Percentiles rank a stretch among this genome's conserved stretches.
phyloP scores from a whole-genome alignment of 2,797 vertebrate species.

The Cryptoblepharus egeriae region DNA sequence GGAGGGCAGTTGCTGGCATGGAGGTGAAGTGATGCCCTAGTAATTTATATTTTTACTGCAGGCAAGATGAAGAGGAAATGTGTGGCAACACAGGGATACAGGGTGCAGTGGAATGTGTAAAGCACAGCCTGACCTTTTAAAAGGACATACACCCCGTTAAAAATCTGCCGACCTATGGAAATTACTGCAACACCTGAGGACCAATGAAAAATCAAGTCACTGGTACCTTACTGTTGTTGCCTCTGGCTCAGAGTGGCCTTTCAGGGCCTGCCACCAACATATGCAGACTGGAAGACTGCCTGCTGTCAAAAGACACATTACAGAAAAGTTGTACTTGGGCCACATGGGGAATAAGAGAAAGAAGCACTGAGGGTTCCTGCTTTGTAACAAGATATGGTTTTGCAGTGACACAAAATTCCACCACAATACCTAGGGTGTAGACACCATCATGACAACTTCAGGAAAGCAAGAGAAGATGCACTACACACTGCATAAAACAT shows the following conservation, averaged over 20 bases:
- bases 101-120: constrained; percentile 60
- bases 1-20: background rate
- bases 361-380: background rate
- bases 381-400: background rate
- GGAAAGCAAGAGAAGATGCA: background rate
- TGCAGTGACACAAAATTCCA: too few relatives aligned
- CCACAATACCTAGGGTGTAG: background rate
- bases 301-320: background rate
- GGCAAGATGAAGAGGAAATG: constrained; percentile 27
- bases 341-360: background rate
- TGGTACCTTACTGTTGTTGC: constrained; percentile 40
- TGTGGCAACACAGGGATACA: constrained; percentile 21
- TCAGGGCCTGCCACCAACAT: constrained; percentile 38
- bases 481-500: too few relatives aligned
- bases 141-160: constrained; percentile 58
- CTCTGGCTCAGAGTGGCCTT: constrained; percentile 57
- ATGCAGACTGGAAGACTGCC: background rate
- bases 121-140: constrained; percentile 62
- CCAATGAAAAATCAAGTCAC: constrained; percentile 42
- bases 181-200: constrained; percentile 43
- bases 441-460: background rate
- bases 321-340: background rate
- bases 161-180: constrained; percentile 58
- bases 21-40: background rate
- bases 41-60: constrained; percentile 22